Conservation (phyloP, 2,113 vertebrate species). For the Beaufortia kweichowensis region DNA sequence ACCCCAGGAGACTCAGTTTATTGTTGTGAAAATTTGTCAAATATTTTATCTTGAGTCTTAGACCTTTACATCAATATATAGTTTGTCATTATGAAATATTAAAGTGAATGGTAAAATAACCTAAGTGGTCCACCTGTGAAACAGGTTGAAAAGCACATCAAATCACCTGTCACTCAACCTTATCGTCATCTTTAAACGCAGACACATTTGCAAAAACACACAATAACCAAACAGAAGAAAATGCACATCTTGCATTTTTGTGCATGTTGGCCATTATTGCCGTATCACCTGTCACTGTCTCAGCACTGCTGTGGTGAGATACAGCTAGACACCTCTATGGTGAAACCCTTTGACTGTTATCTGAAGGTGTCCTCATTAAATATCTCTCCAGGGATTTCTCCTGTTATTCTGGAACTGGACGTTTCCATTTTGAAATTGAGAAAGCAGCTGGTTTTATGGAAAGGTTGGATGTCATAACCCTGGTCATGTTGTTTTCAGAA, state of each 20-base stretch:
- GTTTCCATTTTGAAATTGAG: not conserved
- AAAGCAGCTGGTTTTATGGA: not conserved
- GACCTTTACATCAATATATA: too few relatives aligned
- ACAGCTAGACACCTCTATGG: not conserved
- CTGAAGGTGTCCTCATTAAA: conserved; percentile 18
- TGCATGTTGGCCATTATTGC: not conserved
- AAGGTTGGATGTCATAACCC: not conserved
- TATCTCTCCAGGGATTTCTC: conserved; percentile 33
- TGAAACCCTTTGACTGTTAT: conserved; percentile 40
- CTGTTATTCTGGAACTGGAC: conserved; percentile 7
- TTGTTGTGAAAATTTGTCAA: too few relatives aligned
- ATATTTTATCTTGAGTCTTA: too few relatives aligned
- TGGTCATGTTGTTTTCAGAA: not conserved
- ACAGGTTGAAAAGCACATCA: conserved; percentile 54
- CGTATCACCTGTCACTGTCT: not conserved
- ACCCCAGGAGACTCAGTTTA: not conserved
- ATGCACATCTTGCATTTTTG: not conserved
- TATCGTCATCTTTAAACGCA: not conserved
- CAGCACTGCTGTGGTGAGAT: not conserved
- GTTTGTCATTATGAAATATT: too few relatives aligned
- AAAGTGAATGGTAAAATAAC: too few relatives aligned
- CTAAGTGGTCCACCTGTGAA: too few relatives aligned
- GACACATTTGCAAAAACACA: conserved; percentile 50
- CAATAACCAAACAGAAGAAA: not conserved
- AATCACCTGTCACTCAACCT: conserved; percentile 44